Base-by-base conservation (phyloP, 2,888 invertebrate genomes). In the Drosophila antonietae region DNA sequence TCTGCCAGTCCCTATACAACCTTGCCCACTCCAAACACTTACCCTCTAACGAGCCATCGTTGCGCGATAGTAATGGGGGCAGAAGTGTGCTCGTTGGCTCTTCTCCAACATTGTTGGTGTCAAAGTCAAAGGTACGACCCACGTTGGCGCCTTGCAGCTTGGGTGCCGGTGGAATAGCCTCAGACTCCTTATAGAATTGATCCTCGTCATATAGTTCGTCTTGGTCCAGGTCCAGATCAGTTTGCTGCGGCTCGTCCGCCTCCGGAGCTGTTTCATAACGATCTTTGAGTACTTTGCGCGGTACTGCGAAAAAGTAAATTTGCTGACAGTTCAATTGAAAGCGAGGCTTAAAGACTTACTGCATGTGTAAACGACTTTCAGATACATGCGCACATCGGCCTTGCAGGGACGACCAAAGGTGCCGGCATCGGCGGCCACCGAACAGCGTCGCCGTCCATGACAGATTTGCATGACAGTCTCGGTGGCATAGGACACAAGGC, bases 391-490 rank as follows among this genome's bases (percentile, higher is more conserved):
- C 86, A 96, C 96, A 81, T 96, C 96, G 0, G 95, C 94, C 77
- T 96, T 95, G 92, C 97, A 97, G 1, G 97, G 97, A 83, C 95
- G 96, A 9, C 96, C 97, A 90, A 97, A 97, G 90, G 97, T 97
- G 77, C 95, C 95, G 83, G 95, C 95, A 92, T 97, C 97, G 3
- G 97, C 97, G 28, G 96, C 95, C 58, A 97, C 94, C 55, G 96
- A 95, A 91, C 97, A 97, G 68, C 95, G 95, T 73, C 97, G 94
- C 91, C 97, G 96, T 41, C 97, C 97, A 91, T 97, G 97, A 91
- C 97, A 97, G 83, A 95, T 95, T 90, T 96, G 95, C 96, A 98
- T 97, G 62, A 98, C 96, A 20, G 96, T 97, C 93, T 98, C 97
- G n/a, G 97, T 97, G 7, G 97, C 97, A 93, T 97, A 97, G 83